Conservation (phyloP, 2,888 invertebrate genomes). For the Homarus gammarus region DNA sequence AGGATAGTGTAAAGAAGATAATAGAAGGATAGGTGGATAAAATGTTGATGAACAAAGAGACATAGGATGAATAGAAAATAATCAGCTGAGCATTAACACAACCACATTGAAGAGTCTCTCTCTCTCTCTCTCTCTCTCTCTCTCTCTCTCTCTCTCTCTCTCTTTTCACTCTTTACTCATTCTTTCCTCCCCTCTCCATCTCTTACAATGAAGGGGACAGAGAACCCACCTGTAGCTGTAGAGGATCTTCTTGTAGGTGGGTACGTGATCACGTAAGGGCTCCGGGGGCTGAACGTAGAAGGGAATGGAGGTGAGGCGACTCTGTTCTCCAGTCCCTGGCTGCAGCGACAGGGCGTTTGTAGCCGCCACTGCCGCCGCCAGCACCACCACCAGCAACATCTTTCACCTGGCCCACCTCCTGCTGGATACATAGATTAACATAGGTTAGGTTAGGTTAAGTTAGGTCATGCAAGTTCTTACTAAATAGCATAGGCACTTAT, state of each 20-base stretch:
- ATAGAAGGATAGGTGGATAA: no score
- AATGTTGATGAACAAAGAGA: background rate
- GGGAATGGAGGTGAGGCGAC: constrained; percentile 34
- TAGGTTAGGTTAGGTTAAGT: no score
- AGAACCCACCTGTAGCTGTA: constrained; percentile 59
- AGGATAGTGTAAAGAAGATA: no score
- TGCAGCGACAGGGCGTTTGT: constrained; percentile 13
- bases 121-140: no score
- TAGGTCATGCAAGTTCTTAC: no score
- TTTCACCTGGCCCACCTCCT: background rate
- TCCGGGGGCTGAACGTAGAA: constrained; percentile 41
- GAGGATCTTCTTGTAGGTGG: constrained; percentile 26
- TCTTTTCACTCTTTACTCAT: no score
- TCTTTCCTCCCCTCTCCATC: background rate
- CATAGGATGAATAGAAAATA: no score
- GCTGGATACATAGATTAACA: background rate
- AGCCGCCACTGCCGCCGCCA: constrained; percentile 33
- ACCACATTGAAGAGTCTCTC: no score
- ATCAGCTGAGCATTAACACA: no score
- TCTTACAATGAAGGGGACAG: no score
- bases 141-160: no score
- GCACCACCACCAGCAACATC: constrained; percentile 54
- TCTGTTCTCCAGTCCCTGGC: background rate
- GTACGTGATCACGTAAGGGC: background rate
- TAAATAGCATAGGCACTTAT: no score